phyloP scores from a whole-genome alignment of 2,888 invertebrate genomes.

The Craniophora ligustri region DNA sequence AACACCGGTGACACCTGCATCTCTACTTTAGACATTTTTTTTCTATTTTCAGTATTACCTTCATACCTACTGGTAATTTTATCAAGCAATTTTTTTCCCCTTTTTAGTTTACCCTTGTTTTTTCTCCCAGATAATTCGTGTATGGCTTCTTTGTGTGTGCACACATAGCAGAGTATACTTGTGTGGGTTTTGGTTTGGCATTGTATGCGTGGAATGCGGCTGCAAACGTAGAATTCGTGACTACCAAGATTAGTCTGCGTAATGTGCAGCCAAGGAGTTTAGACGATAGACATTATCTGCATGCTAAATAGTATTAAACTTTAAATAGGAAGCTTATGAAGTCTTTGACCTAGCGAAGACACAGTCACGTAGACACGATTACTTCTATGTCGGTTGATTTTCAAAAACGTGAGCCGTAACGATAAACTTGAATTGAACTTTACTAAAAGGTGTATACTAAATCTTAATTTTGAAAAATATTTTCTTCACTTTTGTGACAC shows the following conservation, averaged over 20 bases:
- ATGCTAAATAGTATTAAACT: slow-evolving; percentile 43
- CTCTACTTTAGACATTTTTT: slow-evolving; percentile 5
- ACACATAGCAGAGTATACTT: slow-evolving; percentile 4
- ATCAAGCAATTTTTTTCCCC: slow-evolving; percentile 1
- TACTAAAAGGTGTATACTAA: too few relatives aligned
- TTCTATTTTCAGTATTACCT: slow-evolving; percentile 3
- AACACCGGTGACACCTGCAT: neutral
- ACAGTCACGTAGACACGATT: slow-evolving; percentile 15
- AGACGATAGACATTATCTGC: slow-evolving; percentile 42
- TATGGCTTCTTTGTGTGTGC: neutral
- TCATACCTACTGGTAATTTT: neutral
- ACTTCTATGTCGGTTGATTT: too few relatives aligned
- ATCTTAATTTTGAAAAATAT: too few relatives aligned
- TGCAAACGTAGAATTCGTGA: slow-evolving; percentile 62
- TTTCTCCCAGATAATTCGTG: neutral
- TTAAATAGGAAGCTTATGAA: slow-evolving; percentile 5
- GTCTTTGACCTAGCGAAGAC: slow-evolving; percentile 18
- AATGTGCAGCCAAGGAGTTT: slow-evolving; percentile 55
- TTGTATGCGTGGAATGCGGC: slow-evolving; percentile 66
- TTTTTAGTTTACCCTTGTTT: neutral
- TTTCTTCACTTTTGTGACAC: too few relatives aligned
- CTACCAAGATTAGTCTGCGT: slow-evolving; percentile 63
- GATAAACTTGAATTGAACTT: too few relatives aligned
- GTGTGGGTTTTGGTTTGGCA: slow-evolving; percentile 34
- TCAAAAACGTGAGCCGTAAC: too few relatives aligned